Percentiles rank a stretch among this genome's conserved stretches.
These are phyloP conservation scores for Aethes cnicana DNA, from an alignment of 2,888 invertebrate species.

Conservation along the genomic window DNA sequence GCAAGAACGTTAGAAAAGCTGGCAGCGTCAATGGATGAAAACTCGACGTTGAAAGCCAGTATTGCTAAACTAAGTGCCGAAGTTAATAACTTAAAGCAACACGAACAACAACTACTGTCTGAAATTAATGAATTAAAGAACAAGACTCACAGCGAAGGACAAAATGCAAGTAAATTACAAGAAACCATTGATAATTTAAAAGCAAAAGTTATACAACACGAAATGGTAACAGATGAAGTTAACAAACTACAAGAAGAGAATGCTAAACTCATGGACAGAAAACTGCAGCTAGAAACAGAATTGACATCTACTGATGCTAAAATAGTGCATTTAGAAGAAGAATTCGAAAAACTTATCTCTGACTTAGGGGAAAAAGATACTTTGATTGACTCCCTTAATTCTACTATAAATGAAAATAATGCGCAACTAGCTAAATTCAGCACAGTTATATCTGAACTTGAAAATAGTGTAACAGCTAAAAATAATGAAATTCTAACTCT, in stretches of 20 bases:
- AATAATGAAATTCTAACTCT: conserved; percentile 58
- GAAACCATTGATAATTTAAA: conserved; percentile 48
- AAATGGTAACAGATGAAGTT: conserved; percentile 47
- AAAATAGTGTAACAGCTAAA: conserved; percentile 49
- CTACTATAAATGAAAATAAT: conserved; percentile 50
- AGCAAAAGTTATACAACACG: conserved; percentile 46
- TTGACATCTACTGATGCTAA: conserved; percentile 56
- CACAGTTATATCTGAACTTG: conserved; percentile 50
- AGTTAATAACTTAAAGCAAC: conserved; percentile 39
- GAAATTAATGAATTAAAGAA: conserved; percentile 49
- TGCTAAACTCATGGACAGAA: conserved; percentile 47
- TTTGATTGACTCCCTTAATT: conserved; percentile 59
- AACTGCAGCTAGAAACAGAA: conserved; percentile 55
- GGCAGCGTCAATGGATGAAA: conserved; percentile 44
- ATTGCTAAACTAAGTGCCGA: conserved; percentile 42
- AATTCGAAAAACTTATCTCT: conserved; percentile 58
- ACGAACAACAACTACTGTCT: conserved; percentile 39
- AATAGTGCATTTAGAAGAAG: conserved; percentile 63
- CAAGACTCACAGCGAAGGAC: conserved; percentile 36
- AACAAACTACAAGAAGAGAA: conserved; percentile 53
- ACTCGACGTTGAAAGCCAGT: conserved; percentile 43
- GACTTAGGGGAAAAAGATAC: conserved; percentile 69
- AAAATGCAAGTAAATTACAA: conserved; percentile 41
- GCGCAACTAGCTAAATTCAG: conserved; percentile 43
- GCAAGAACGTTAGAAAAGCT: conserved; percentile 39